These are phyloP conservation scores for Lagodon rhomboides DNA, from an alignment of 2,797 vertebrate genomes.

Conservation along the genomic window DNA sequence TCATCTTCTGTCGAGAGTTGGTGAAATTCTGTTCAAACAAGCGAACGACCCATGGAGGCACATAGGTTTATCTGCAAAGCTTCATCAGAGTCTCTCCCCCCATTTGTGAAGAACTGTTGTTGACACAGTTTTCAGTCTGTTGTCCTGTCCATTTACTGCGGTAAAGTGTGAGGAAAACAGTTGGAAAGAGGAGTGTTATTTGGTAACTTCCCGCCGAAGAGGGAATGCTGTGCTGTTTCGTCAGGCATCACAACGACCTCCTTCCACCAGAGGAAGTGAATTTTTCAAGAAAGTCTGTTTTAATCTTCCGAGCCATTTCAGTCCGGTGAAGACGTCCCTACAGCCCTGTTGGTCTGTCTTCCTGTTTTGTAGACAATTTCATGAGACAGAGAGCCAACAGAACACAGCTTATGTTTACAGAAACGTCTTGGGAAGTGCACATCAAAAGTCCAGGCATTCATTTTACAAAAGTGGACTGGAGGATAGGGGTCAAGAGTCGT, in stretches of 20 bases:
- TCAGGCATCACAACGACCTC: conserved; percentile 42
- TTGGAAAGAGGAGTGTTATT: conserved; percentile 51
- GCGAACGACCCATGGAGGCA: conserved; percentile 75
- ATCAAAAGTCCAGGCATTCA: conserved; percentile 51
- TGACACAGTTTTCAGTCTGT: conserved; percentile 44
- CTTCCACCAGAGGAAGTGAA: conserved; percentile 40
- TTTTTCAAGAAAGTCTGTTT: conserved; percentile 29
- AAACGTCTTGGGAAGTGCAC: conserved; percentile 60
- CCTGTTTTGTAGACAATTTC: conserved; percentile 14
- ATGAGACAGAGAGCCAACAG: conserved; percentile 38
- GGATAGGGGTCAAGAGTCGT: conserved; percentile 29
- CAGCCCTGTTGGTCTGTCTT: conserved; percentile 34
- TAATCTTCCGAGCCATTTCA: conserved; percentile 28
- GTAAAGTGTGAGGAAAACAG: conserved; percentile 25
- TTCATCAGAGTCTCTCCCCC: conserved; percentile 58
- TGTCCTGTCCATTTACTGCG: conserved; percentile 28
- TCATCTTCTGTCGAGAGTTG: conserved; percentile 31
- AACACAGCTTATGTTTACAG: conserved; percentile 46
- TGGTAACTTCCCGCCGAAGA: conserved; percentile 64
- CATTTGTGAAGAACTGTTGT: conserved; percentile 40
- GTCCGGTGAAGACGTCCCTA: conserved; percentile 38
- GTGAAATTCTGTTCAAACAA: conserved; percentile 64
- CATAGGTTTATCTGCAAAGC: conserved; percentile 79
- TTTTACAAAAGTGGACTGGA: conserved; percentile 45
- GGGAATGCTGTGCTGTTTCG: conserved; percentile 49